These are phyloP conservation scores for Platyscapa corneri DNA, from an alignment of 1,140 invertebrate genomes.

Conservation along the genomic window DNA sequence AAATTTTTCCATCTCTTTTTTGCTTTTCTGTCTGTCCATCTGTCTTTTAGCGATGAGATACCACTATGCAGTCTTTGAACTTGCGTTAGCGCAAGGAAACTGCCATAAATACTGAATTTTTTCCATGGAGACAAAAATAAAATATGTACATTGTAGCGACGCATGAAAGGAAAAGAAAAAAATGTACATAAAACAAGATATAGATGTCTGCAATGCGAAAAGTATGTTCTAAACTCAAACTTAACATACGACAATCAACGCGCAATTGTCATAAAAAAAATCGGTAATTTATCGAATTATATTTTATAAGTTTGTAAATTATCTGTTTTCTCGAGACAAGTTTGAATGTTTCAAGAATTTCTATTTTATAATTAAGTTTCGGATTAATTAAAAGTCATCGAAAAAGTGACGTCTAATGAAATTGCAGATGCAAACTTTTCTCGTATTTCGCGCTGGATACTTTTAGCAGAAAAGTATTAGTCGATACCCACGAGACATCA, in stretches of 20 bases:
- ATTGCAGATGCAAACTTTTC: not conserved
- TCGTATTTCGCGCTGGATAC: conserved; percentile 18
- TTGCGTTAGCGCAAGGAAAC: not conserved
- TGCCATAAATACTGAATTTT: conserved; percentile 26
- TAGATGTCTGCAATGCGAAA: not conserved
- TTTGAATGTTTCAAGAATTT: not conserved
- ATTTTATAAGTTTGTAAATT: no score
- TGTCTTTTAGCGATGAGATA: not conserved
- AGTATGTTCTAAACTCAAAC: not conserved
- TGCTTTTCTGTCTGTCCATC: not conserved
- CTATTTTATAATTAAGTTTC: not conserved
- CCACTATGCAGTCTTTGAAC: not conserved
- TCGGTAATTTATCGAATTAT: conserved; percentile 13
- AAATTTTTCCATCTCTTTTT: no score
- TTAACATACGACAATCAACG: not conserved
- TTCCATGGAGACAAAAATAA: conserved; percentile 2
- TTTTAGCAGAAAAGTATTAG: not conserved
- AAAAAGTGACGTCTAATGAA: not conserved
- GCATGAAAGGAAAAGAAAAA: not conserved
- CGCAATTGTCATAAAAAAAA: not conserved
- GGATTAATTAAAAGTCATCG: conserved; percentile 21
- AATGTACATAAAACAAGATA: not conserved
- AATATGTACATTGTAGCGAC: not conserved
- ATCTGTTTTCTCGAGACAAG: no score
- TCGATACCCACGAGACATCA: conserved; percentile 36